Evolutionary conservation across 2,113 vertebrate genomes (phyloP), one percentile per base, ranked within the genome.

Genomic region (Toxostoma redivivum): DNA sequence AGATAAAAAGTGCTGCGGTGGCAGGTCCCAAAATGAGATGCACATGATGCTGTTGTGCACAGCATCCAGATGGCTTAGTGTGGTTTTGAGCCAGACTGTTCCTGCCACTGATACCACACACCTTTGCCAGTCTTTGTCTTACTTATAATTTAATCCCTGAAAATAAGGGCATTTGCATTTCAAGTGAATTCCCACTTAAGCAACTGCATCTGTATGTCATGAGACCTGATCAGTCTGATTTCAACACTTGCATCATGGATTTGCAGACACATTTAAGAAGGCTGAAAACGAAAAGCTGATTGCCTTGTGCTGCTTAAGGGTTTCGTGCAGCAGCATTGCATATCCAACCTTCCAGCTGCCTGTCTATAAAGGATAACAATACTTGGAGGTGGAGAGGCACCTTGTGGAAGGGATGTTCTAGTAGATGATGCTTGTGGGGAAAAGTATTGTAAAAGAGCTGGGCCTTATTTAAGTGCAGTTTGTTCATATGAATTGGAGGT

Each of bases 11-110:
- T 96, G 95, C 90, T 97, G 97, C 45, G 57, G 89, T 22, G 98
- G 98, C 91, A 99, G 97, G 23, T 98, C 99, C 98, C 98, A 90
- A 48, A 97, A 97, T 38, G 81, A 91, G 87, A 96, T 6, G 35
- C 11, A 66, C 6, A 4, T 1, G 16, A 4, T 10, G 30, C 53
- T 44, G 1, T 8, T 61, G 82, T 6, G 27, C 50, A 13, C 11
- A 72, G 84, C 45, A 11, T 31, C 53, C 25, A 22, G 47, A 8
- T 7, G 57, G 31, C 27, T 57, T 2, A 13, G 42, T 4, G 3
- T 19, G 58, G 20, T 50, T 60, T 51, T 23, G 33, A 79, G 66
- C 28, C 73, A 60, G 31, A 9, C 38, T 82, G 30, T 12, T 47
- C 57, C 24, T 37, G 42, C 74, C 71, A 54, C 44, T 11, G 24